phyloP scores from a whole-genome alignment of 2,888 invertebrate genomes.

The Argyresthia albistria region DNA sequence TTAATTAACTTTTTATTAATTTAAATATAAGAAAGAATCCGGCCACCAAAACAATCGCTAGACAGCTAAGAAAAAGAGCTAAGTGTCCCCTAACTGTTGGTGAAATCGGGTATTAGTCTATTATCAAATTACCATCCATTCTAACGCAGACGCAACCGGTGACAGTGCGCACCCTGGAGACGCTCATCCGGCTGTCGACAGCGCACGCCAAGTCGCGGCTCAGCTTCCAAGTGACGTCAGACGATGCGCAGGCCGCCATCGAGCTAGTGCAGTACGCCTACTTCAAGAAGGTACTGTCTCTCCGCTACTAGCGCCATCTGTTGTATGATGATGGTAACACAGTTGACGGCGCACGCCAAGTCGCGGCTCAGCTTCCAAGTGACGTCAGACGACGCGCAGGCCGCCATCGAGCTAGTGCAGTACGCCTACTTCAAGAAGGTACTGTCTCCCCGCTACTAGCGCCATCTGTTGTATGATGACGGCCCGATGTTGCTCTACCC shows the following conservation, averaged over 20 bases:
- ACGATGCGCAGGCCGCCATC: constrained; percentile 93
- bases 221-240: constrained; percentile 84
- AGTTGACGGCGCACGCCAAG: constrained; percentile 99
- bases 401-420: constrained; percentile 94
- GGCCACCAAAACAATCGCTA: too few species aligned
- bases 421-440: constrained; percentile 97
- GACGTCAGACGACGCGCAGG: constrained; percentile 86
- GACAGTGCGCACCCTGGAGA: constrained; percentile 96
- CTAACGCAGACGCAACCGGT: constrained; percentile 91
- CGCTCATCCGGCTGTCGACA: constrained; percentile 95
- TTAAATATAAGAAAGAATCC: too few species aligned
- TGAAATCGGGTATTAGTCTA: too few species aligned
- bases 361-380: constrained; percentile 92
- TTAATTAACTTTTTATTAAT: too few species aligned
- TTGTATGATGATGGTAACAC: too few species aligned
- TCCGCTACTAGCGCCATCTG: too few species aligned
- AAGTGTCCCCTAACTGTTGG: too few species aligned
- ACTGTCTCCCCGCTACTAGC: too few species aligned
- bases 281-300: constrained; percentile 94
- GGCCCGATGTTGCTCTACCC: too few species aligned
- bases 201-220: constrained; percentile 97
- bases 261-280: constrained; percentile 95
- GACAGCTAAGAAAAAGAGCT: too few species aligned
- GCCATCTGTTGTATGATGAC: too few species aligned
- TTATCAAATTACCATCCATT: too few species aligned